These are phyloP conservation scores for Amphimedon queenslandica DNA, from an alignment of 37 sponge, comb jelly and placozoan genomes.

Conservation along the genomic window DNA sequence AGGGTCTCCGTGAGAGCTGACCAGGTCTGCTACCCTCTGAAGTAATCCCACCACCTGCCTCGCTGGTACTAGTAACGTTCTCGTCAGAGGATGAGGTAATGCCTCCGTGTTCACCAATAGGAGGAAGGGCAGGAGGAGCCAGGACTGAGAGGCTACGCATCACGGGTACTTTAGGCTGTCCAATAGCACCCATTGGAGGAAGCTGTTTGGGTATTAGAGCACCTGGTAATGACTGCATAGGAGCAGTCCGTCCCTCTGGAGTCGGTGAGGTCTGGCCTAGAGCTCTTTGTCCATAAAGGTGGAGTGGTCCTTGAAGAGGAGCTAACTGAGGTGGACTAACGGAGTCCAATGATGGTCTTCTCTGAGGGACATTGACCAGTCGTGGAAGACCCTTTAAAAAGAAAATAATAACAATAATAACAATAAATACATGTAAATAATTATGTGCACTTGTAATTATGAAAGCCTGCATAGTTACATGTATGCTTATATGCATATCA, in stretches of 20 bases:
- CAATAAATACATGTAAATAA: no score
- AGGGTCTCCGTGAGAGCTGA: not conserved
- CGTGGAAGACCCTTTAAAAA: constrained; percentile 57
- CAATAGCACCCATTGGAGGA: constrained; percentile 5
- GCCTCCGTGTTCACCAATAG: constrained; percentile 31
- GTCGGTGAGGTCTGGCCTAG: constrained; percentile 7
- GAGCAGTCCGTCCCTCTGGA: not conserved
- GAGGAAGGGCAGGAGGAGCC: not conserved
- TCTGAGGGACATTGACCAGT: not conserved
- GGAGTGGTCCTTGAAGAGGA: constrained; percentile 1
- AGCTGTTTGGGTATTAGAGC: constrained; percentile 30
- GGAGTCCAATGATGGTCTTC: not conserved
- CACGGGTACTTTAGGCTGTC: not conserved
- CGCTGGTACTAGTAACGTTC: constrained; percentile 12
- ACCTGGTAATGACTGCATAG: no score
- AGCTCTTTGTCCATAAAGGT: constrained; percentile 19
- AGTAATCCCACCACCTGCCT: constrained; percentile 8
- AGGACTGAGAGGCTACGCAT: not conserved
- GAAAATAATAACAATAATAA: not conserved
- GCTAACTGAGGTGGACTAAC: not conserved
- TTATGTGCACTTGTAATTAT: not conserved
- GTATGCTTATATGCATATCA: no score
- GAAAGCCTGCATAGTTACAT: not conserved
- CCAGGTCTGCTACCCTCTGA: not conserved
- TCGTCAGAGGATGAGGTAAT: constrained; percentile 46